Evolutionary conservation across 2,797 vertebrate genomes (phyloP).

Genomic region (Rhabdophis nuchalis): DNA sequence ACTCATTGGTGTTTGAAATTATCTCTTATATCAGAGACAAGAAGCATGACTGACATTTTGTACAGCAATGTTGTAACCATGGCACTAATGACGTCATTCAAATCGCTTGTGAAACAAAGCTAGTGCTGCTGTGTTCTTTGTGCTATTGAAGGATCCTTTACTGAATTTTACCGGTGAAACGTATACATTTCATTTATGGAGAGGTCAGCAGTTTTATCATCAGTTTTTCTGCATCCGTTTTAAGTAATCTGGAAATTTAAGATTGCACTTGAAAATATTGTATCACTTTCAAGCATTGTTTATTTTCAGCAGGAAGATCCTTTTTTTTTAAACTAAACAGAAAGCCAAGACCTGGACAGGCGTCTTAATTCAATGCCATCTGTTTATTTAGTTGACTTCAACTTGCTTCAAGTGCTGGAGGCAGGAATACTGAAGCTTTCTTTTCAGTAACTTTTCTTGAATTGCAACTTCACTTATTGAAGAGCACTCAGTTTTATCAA

Average conservation of each 20-base stretch:
- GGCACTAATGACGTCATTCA: slow-evolving; percentile 64
- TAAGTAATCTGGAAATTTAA: not conserved
- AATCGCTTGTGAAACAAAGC: slow-evolving; percentile 57
- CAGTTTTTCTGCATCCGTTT: not conserved
- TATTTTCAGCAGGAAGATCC: not conserved
- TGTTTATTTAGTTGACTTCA: not conserved
- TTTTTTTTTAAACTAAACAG: not conserved
- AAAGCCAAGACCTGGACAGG: not conserved
- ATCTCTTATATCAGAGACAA: slow-evolving; percentile 26
- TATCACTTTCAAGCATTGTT: not conserved
- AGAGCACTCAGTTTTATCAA: not conserved
- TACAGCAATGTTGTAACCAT: slow-evolving; percentile 61
- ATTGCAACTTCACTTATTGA: not conserved
- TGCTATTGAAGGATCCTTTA: slow-evolving; percentile 15
- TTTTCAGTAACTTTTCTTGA: not conserved
- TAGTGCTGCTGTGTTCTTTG: slow-evolving; percentile 23
- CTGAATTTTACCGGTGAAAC: not conserved
- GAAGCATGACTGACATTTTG: slow-evolving; percentile 46
- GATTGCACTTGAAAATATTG: not conserved
- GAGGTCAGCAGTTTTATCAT: not conserved
- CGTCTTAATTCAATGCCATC: not conserved
- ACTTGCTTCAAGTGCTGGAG: not conserved
- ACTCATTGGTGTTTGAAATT: slow-evolving; percentile 27
- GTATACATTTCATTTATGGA: slow-evolving; percentile 25
- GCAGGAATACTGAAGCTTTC: accelerated